Percentiles rank a stretch among this genome's conserved stretches.
Evolutionary conservation across 2,113 vertebrate genomes (phyloP).

Genomic region (Nothocercus nigrocapillus): DNA sequence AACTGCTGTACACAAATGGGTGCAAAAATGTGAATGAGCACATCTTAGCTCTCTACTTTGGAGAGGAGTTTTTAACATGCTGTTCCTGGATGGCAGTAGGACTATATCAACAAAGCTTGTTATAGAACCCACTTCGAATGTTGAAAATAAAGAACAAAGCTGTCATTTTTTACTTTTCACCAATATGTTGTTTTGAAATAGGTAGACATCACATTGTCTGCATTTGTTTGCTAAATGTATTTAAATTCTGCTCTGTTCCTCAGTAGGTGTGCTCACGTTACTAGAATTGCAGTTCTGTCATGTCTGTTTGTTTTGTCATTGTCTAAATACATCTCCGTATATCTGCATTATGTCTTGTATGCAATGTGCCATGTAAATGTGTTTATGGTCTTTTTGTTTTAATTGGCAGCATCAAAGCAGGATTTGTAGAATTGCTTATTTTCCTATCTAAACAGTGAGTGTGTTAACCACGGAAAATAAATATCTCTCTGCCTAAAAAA

Average conservation of each 20-base stretch:
- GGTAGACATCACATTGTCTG: neutral
- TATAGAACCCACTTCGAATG: neutral
- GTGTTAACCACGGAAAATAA: neutral
- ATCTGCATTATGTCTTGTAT: conserved; percentile 19
- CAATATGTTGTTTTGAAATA: conserved; percentile 29
- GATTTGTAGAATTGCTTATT: conserved; percentile 3
- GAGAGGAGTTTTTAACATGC: neutral
- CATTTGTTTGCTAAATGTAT: conserved; percentile 35
- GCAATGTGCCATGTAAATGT: conserved; percentile 30
- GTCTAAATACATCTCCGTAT: conserved; percentile 50
- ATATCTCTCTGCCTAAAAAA: neutral
- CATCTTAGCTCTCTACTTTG: neutral
- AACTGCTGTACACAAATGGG: neutral
- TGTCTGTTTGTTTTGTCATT: conserved; percentile 61
- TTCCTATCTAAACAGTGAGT: neutral
- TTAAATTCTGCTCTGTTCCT: conserved; percentile 39
- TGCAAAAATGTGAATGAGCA: neutral
- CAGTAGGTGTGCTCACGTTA: conserved; percentile 18
- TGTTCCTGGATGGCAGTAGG: neutral
- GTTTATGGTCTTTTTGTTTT: conserved; percentile 23
- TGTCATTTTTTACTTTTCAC: conserved; percentile 1
- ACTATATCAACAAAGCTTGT: neutral
- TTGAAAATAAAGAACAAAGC: neutral
- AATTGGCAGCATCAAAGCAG: conserved; percentile 24
- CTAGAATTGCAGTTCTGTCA: conserved; percentile 27